Conservation (phyloP, 2,113 vertebrate genomes). For the Phyllopteryx taeniolatus region DNA sequence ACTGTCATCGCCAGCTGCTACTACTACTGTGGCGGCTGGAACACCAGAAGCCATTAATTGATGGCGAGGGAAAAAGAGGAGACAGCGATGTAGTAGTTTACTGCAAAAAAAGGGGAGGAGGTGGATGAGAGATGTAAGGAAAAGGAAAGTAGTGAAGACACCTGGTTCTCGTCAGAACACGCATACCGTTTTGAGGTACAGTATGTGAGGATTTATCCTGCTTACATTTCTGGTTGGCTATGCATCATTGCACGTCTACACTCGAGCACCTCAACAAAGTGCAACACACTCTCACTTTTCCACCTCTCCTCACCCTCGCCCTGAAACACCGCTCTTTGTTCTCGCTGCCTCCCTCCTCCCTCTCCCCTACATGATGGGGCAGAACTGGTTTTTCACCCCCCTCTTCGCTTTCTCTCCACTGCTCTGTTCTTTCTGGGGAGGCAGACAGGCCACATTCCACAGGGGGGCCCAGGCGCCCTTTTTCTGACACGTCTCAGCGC, state of each 20-base stretch:
- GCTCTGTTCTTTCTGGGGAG: slow-evolving; percentile 71
- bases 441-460: slow-evolving; percentile 82
- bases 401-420: slow-evolving; percentile 51
- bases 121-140: slow-evolving; percentile 35
- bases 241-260: slow-evolving; percentile 66
- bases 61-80: slow-evolving; percentile 34
- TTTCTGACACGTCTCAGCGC: slow-evolving; percentile 77
- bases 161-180: slow-evolving; percentile 67
- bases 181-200: slow-evolving; percentile 51
- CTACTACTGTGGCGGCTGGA: slow-evolving; percentile 21
- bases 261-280: slow-evolving; percentile 57
- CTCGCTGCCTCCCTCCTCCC: slow-evolving; percentile 18
- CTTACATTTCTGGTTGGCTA: slow-evolving; percentile 66
- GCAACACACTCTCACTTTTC: slow-evolving; percentile 57
- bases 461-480: slow-evolving; percentile 78
- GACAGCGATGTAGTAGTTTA: slow-evolving; percentile 28
- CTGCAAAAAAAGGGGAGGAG: background rate
- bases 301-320: slow-evolving; percentile 38
- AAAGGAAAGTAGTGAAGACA: slow-evolving; percentile 55
- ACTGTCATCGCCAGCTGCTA: slow-evolving; percentile 31
- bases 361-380: slow-evolving; percentile 56
- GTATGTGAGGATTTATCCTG: slow-evolving; percentile 64
- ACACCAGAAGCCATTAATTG: slow-evolving; percentile 40
- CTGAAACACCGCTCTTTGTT: slow-evolving; percentile 37
- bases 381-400: slow-evolving; percentile 52